These are phyloP conservation scores for Notocelia uddmanniana DNA, from an alignment of 2,888 invertebrate species.

Conservation along the genomic window DNA sequence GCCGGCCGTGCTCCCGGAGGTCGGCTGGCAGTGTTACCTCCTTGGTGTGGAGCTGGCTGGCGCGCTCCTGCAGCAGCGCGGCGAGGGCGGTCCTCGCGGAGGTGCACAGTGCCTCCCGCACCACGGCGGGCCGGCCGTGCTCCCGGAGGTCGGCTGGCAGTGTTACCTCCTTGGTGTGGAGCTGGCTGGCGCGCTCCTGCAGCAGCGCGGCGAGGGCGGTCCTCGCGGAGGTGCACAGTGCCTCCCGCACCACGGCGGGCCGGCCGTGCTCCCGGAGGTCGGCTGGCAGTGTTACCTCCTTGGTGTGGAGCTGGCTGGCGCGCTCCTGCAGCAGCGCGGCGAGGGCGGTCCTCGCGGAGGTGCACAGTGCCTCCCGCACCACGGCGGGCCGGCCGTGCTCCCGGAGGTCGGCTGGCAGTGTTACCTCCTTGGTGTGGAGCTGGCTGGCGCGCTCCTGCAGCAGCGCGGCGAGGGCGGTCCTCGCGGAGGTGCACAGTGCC, in stretches of 20 bases:
- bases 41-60: too few species aligned
- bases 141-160: too few species aligned
- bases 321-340: not conserved
- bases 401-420: too few species aligned
- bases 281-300: conserved; percentile 46
- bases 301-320: not conserved
- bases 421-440: conserved; percentile 51
- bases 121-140: too few species aligned
- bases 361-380: conserved; percentile 85
- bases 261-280: too few species aligned
- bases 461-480: conserved; percentile 89
- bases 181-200: not conserved
- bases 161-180: not conserved
- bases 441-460: conserved; percentile 86
- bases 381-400: conserved; percentile 76
- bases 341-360: conserved; percentile 89
- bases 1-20: too few species aligned
- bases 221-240: not conserved
- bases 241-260: not conserved
- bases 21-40: too few species aligned
- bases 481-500: conserved; percentile 91
- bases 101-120: too few species aligned
- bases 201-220: not conserved
- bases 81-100: too few species aligned
- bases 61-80: too few species aligned